Conservation (phyloP, 2,888 invertebrate genomes). For the Amblyjoppa proteus region DNA sequence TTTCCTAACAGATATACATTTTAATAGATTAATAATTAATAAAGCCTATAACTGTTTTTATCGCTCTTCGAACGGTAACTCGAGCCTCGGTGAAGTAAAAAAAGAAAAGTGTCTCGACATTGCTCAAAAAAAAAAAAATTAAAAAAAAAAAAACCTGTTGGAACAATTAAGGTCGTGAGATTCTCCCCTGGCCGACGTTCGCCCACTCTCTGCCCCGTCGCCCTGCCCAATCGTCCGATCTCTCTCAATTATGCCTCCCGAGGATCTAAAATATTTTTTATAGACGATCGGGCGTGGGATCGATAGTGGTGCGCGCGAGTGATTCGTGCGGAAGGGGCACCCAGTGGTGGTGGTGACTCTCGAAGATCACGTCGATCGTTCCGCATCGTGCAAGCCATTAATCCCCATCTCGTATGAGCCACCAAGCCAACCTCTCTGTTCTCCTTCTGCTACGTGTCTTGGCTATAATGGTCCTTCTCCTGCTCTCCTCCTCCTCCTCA, state of each 20-base stretch:
- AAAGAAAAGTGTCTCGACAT: too few relatives aligned
- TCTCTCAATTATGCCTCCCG: constrained; percentile 22
- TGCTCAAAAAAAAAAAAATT: too few relatives aligned
- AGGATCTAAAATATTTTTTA: constrained; percentile 34
- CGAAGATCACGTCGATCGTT: constrained; percentile 54
- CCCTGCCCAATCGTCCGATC: background rate
- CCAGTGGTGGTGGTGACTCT: constrained; percentile 8
- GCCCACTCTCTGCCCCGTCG: background rate
- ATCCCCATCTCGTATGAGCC: constrained; percentile 46
- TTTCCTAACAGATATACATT: too few relatives aligned
- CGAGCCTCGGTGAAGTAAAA: too few relatives aligned
- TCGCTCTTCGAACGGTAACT: too few relatives aligned
- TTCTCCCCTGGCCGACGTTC: too few relatives aligned
- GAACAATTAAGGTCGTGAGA: too few relatives aligned
- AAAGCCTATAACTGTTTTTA: too few relatives aligned
- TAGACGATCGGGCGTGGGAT: constrained; percentile 52
- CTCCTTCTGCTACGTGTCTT: constrained; percentile 5
- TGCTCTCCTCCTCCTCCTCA: constrained; percentile 6
- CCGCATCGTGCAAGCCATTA: constrained; percentile 55
- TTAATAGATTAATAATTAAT: too few relatives aligned
- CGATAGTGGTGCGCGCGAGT: constrained; percentile 26
- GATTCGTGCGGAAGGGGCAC: constrained; percentile 11
- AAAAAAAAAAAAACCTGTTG: too few relatives aligned
- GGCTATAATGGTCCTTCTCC: constrained; percentile 28
- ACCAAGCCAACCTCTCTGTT: background rate